Base-by-base conservation (phyloP, 2,113 vertebrate genomes). In the Neoarius graeffei region DNA sequence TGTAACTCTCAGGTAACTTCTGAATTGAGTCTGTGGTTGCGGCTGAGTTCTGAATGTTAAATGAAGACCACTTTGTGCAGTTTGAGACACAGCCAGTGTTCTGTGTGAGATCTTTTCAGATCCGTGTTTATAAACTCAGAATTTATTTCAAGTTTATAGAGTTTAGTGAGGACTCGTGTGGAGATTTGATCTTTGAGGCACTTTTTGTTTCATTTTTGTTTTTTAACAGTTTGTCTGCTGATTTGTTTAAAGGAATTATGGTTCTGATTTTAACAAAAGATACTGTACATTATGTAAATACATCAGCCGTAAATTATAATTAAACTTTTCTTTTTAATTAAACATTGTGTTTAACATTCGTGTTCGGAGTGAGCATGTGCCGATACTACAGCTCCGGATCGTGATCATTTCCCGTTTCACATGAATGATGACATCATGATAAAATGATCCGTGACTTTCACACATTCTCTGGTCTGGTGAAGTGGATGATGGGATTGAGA, bases 341-440 rank as follows among this genome's bases (percentile, higher is more conserved):
- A 56, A 57, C 13, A 7, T 8, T 3, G 77, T 57, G 77, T 74
- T 74, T 73, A 81, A 97, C 97, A 97, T 96, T 95, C 95, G 92
- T 89, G 54, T 56, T 81, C 7, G 23, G 20, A 25, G 30, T 13
- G 80, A 48, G 80, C 25, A 23, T 42, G 80, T 60, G 80, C 57
- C 35, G 57, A 82, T 48, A 42, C 62, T 52, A 13, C 59, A 13
- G 57, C 80, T 82, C 30, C 7, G 25, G 7, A 81, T 7, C 56
- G 8, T 9, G 14, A 20, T 5, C 27, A 5, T 17, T 6, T 15
- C 23, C 73, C 19, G 19, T 11, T 76, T 25, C 48, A 77, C 9
- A 77, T 77, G 13, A 52, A 52, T 7, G 6, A 80, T n/a, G 8
- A 54, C 74, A 17, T 56, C 0, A 56, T 7, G 25, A 19, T 80